phyloP scores from a whole-genome alignment of 2,797 vertebrate species.

The Lepus oiostolus region DNA sequence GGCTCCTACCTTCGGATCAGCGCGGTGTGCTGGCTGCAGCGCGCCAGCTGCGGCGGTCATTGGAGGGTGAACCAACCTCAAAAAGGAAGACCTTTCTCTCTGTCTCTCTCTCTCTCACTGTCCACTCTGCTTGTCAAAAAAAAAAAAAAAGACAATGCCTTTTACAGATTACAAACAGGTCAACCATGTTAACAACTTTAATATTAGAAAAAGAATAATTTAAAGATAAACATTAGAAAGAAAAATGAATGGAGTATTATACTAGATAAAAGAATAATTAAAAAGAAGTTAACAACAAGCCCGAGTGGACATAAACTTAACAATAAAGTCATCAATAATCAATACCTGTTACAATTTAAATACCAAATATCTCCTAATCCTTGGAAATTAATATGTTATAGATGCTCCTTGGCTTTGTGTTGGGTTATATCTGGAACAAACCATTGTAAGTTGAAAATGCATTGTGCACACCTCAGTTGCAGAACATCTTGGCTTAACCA shows the following conservation, averaged over 20 bases:
- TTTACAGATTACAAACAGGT: not conserved
- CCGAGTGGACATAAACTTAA: not conserved
- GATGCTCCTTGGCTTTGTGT: too few relatives aligned
- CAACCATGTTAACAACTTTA: not conserved
- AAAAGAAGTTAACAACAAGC: not conserved
- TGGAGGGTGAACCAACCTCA: too few relatives aligned
- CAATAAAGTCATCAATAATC: not conserved
- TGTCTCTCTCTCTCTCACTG: too few relatives aligned
- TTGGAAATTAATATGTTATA: not conserved
- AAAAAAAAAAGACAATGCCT: not conserved
- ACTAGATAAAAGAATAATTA: not conserved
- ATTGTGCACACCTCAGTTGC: too few relatives aligned
- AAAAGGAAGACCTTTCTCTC: too few relatives aligned
- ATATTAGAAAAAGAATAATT: not conserved
- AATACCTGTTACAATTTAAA: conserved; percentile 5
- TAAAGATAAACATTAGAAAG: not conserved
- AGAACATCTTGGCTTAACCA: too few relatives aligned
- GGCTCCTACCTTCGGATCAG: too few relatives aligned
- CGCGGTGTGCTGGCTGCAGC: too few relatives aligned
- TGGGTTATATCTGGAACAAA: too few relatives aligned
- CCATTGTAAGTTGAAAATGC: too few relatives aligned
- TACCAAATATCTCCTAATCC: not conserved
- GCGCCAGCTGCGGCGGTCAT: too few relatives aligned
- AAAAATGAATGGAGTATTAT: not conserved
- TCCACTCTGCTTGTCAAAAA: too few relatives aligned